Conservation (phyloP, 2,888 invertebrate genomes). For the Aethes cnicana region DNA sequence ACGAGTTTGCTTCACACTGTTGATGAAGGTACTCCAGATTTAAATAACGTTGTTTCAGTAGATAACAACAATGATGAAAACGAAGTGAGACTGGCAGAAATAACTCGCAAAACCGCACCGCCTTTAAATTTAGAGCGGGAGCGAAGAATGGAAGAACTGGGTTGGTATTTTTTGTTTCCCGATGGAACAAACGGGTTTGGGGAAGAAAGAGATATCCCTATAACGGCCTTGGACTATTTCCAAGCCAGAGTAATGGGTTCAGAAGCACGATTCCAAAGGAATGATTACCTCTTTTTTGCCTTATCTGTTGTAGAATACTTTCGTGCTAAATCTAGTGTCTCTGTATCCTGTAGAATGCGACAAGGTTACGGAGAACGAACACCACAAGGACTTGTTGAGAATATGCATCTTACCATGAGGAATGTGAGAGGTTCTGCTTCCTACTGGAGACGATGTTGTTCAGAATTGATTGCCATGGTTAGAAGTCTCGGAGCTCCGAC, state of each 20-base stretch:
- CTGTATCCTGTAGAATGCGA: constrained; percentile 42
- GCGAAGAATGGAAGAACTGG: constrained; percentile 32
- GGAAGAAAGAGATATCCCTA: constrained; percentile 33
- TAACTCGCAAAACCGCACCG: constrained; percentile 24
- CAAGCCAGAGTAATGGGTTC: constrained; percentile 35
- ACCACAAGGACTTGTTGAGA: constrained; percentile 37
- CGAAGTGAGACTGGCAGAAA: constrained; percentile 18
- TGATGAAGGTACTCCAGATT: constrained; percentile 27
- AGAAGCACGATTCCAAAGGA: constrained; percentile 37
- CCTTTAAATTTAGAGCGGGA: constrained; percentile 33
- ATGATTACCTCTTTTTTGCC: constrained; percentile 47
- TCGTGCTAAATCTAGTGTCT: constrained; percentile 39
- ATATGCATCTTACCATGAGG: constrained; percentile 47
- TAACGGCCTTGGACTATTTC: constrained; percentile 37
- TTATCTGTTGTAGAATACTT: constrained; percentile 42
- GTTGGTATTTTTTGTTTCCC: constrained; percentile 39
- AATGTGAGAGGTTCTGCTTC: constrained; percentile 44
- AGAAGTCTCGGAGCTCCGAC: constrained; percentile 46
- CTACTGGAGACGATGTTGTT: constrained; percentile 42
- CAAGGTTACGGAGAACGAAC: constrained; percentile 35
- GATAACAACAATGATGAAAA: constrained; percentile 13
- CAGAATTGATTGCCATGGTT: constrained; percentile 47
- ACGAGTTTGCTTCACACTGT: constrained; percentile 28
- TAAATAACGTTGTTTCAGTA: constrained; percentile 21
- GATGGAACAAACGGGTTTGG: constrained; percentile 38